Conservation (phyloP, 2,113 vertebrate species). For the Charina bottae region DNA sequence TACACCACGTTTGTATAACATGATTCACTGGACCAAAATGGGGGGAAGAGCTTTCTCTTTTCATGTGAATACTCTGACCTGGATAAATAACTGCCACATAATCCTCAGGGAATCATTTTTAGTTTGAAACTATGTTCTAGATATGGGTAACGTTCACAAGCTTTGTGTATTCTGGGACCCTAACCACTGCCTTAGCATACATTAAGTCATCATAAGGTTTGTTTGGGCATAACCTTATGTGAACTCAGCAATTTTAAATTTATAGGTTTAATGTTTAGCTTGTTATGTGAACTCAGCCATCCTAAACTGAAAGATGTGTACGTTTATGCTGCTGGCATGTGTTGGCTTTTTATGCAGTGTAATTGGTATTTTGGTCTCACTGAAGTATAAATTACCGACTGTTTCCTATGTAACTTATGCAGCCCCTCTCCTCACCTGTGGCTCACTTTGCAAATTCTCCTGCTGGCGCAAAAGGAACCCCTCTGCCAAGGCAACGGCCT, state of each 20-base stretch:
- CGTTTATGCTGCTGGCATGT: too few relatives aligned
- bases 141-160: not conserved
- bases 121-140: not conserved
- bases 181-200: not conserved
- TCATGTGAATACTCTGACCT: not conserved
- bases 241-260: not conserved
- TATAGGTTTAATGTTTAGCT: not conserved
- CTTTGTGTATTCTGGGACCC: not conserved
- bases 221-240: not conserved
- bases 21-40: not conserved
- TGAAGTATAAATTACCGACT: not conserved
- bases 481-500: conserved; percentile 63
- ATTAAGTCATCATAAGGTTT: not conserved
- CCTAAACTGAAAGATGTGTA: not conserved
- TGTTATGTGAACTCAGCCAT: not conserved
- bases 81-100: not conserved
- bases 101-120: not conserved
- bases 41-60: not conserved
- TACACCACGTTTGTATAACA: not conserved
- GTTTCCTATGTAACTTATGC: not conserved
- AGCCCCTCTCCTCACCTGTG: conserved; percentile 2
- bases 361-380: not conserved
- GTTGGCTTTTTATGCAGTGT: not conserved
- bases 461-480: conserved; percentile 56
- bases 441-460: conserved; percentile 33